Evolutionary conservation across 53 echinoderm and acorn worm species (phyloP), one percentile per base, ranked within the genome.

Genomic region (Paracentrotus lividus): DNA sequence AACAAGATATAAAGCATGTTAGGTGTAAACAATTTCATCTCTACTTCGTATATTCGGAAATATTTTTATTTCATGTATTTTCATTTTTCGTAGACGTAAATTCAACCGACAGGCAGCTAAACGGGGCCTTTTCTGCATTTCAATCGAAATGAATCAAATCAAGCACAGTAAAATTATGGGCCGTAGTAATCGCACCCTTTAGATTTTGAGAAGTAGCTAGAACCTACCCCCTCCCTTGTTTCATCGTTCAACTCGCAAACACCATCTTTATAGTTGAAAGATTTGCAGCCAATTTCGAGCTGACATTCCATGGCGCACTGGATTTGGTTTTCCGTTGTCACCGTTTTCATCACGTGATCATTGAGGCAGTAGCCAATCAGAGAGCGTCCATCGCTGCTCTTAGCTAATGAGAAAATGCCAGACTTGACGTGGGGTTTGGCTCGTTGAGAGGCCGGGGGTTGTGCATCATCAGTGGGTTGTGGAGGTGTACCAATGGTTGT

Each of bases 291-390:
- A 34, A 34, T 33, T 34, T 32, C 29, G 9, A 13, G 8, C 29
- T 34, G 29, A 34, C 67, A 67, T 32, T 8, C 67, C 67, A 67
- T 67, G 33, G 67, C 67, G 67, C 67, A 67, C 26, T 5, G 8
- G 29, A 29, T 34, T 29, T 34, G 12, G 67, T 33, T 29, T 29
- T 0, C 16, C 31, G 8, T 16, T 24, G 8, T 4, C 13, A 67
- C 29, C 5, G 67, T 67, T 16, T 67, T 67, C 32, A 67, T 67
- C 67, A 67, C 67, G 67, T 67, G 67, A 67, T 67, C 67, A 34
- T 29, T 67, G 67, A 67, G 67, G 67, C 67, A 67, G 67, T 31
- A 67, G 67, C 67, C 67, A 67, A 67, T 67, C 67, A 67, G 67
- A 67, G 67, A 16, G 0, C 7, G 29, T 2, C 67, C 67, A 12